Base-by-base conservation (phyloP, 2,888 invertebrate species). In the Hyalella azteca region DNA sequence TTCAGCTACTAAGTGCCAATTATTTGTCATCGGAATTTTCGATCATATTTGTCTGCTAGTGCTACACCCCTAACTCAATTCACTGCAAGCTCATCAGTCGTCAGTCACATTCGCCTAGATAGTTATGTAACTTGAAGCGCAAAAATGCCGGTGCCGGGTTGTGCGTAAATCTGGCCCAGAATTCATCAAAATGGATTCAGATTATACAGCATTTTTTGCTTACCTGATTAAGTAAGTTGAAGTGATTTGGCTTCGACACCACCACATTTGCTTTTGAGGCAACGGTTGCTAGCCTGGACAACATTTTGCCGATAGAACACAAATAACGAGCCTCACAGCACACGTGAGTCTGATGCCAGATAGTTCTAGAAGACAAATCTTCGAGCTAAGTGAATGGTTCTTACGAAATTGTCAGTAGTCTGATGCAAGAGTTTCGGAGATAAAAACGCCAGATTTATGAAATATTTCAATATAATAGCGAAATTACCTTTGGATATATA, bases 311-410 rank as follows among this genome's bases (percentile, higher is more conserved):
- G 22, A 54, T 54, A 54, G 26, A 26, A 54, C 54, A 26, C 26
- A 54, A 26, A 26, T 54, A 29, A 9, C 22, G 22, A 26, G 54
- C 54, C 54, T 22, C 54, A 54, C 54, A 4, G 54, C 54, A 54
- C 54, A 54, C 54, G 54, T 54, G 54, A 54, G 54, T 26, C 54
- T 26, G 54, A 22, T 54, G 54, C 54, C 54, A 54, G 54, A 54
- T 29, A 54, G 54, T 54, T 54, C 54, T 54, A 54, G 54, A 54
- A 54, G 54, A 54, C 54, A 7, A 22, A 26, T 11, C 22, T 54
- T 22, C 54, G 54, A 54, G 29, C 3, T 54, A 5, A 1, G 26
- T 9, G 29, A 54, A 54, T 54, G 54, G 54, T 54, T 26, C 54
- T 54, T 29, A 29, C 9, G 26, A 22, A 54, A 26, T 54, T 54